Base-by-base conservation (phyloP, 2,113 vertebrate species). In the Aphelocoma coerulescens region DNA sequence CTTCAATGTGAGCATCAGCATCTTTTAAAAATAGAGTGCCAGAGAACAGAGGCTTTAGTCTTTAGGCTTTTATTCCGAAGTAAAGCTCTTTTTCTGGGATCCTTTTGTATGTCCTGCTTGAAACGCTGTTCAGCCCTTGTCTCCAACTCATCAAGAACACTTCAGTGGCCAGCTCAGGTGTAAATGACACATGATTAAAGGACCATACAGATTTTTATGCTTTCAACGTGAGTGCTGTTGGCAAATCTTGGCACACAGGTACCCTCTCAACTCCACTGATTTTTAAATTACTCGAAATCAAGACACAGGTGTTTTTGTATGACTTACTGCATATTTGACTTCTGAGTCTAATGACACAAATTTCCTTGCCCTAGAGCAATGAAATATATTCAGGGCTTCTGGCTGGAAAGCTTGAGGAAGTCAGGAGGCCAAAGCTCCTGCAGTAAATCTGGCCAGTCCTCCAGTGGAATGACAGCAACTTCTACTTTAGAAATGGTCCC, bases 221-320 rank as follows among this genome's bases (percentile, higher is more conserved):
- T 88, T 80, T 84, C 39, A 41, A 0, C 0, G 9, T 32, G 27
- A 23, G 24, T 73, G 33, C 11, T 14, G 30, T 23, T 95, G 72
- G 72, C 79, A 91, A 84, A 77, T 39, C 24, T 10, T 33, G 65
- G 41, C 49, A 65, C 57, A 65, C 2, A 37, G 12, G 22, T 61
- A 10, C 44, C 66, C 49, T 27, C 73, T 58, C 68, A 78, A 63
- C 26, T 46, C 16, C 16, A 44, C 33, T 78, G 78, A 83, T 88
- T 90, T 77, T 69, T 75, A 86, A 81, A 54, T 92, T 67, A 85
- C 57, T 84, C 72, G 27, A 75, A 92, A 91, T 93, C 90, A 78
- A 88, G 61, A 41, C 30, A 9, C 4, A 9, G 52, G 52, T 54
- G 22, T 37, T 59, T 71, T 77, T 48, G 20, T 55, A 91, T 75